Evolutionary conservation across 2,113 vertebrate genomes (phyloP), one percentile per base, ranked within the genome.

Genomic region (Brachyistius frenatus): DNA sequence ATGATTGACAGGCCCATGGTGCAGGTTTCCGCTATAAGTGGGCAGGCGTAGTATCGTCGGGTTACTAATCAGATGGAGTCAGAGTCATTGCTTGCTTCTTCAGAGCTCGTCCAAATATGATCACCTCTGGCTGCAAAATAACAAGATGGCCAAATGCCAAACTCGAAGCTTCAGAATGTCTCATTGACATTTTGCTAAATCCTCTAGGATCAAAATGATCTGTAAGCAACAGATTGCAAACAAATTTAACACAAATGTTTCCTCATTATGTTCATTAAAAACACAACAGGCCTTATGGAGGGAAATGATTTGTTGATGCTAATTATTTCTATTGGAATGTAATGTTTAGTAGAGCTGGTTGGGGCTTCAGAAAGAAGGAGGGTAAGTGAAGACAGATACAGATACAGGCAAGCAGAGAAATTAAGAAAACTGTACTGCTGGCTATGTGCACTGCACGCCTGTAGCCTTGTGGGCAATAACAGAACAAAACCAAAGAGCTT

Each of bases 401-500:
- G 39, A 63, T 13, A 23, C 11, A n/a, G 35, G 35, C 50, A 76
- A 39, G 13, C 15, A 44, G 46, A 61, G 50, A 55, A 67, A 79
- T 57, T 31, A 49, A 78, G 36, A 71, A 32, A 67, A 49, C 23
- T 32, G 53, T 36, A 23, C 16, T 56, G 57, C 54, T 16, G 70
- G 71, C 76, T 39, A 5, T 60, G 66, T 73, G 53, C 16, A 8
- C 64, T 50, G 23, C 56, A 49, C 2, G 37, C 37, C 61, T 44
- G 60, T 3, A 32, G 52, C 78, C 69, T 4, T 16, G 66, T 54
- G 39, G 73, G 63, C n/a, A 62, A 52, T 5, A 66, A n/a, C 30
- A 33, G 66, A 64, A 73, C 31, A 72, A 81, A 87, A 78, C 58
- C 61, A 58, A 57, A 76, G 44, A 68, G 76, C 84, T 88, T 88